phyloP scores from a whole-genome alignment of 2,888 invertebrate species.

The Pardosa pseudoannulata region DNA sequence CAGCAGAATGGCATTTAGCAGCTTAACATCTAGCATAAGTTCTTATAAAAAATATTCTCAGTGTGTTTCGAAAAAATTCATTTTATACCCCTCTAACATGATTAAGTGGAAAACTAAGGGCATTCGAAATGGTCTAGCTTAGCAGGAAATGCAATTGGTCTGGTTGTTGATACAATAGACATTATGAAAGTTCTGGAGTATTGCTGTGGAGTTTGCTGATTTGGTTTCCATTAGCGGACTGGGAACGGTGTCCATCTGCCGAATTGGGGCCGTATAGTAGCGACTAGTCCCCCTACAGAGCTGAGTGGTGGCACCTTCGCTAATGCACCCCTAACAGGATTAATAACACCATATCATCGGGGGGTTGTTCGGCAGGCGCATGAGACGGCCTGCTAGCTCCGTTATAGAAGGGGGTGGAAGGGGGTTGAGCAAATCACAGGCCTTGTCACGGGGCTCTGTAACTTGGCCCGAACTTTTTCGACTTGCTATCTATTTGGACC shows the following conservation, averaged over 20 bases:
- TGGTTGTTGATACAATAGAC: not conserved
- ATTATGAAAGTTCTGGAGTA: not conserved
- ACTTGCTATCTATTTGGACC: slow-evolving; percentile 58
- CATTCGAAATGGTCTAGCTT: too few species aligned
- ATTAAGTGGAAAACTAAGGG: too few species aligned
- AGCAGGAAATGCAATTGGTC: too few species aligned
- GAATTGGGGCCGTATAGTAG: not conserved
- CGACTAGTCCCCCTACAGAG: slow-evolving; percentile 7
- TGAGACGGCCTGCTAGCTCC: slow-evolving; percentile 23
- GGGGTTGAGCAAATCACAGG: slow-evolving; percentile 68
- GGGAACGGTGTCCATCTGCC: slow-evolving; percentile 17
- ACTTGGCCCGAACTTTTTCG: slow-evolving; percentile 45
- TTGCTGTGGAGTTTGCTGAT: not conserved
- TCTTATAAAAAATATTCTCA: too few species aligned
- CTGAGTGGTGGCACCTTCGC: slow-evolving; percentile 70
- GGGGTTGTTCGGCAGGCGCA: slow-evolving; percentile 9
- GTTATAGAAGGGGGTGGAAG: slow-evolving; percentile 43
- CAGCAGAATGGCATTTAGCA: too few species aligned
- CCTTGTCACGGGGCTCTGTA: slow-evolving; percentile 65
- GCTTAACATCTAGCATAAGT: too few species aligned
- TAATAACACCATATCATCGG: slow-evolving; percentile 74
- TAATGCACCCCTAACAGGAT: slow-evolving; percentile 74
- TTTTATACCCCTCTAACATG: too few species aligned
- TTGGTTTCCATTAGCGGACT: slow-evolving; percentile 5
- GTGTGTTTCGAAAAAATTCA: too few species aligned